These are phyloP conservation scores for Bactericera cockerelli DNA, from an alignment of 1,140 invertebrate species.

Conservation along the genomic window DNA sequence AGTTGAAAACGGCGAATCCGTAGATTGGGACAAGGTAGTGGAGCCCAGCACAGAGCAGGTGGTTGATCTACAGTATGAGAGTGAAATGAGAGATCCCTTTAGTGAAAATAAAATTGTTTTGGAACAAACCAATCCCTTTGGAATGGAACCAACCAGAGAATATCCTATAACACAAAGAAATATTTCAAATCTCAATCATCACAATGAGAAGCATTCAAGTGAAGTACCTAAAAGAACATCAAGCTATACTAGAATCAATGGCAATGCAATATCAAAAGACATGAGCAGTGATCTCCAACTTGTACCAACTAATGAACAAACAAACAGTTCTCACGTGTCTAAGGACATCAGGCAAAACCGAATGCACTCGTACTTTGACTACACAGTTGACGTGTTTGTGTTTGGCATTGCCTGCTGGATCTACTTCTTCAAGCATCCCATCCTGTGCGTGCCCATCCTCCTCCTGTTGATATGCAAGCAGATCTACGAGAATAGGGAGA, in stretches of 20 bases:
- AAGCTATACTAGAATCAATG: neutral
- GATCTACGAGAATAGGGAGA: slow-evolving; percentile 34
- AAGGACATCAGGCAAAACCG: slow-evolving; percentile 10
- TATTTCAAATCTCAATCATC: neutral
- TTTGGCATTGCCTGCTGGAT: slow-evolving; percentile 51
- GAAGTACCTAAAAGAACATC: neutral
- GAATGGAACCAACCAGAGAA: too few relatives aligned
- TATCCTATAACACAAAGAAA: neutral
- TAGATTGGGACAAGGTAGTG: neutral
- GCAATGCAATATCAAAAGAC: neutral
- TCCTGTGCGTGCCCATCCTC: slow-evolving; percentile 55
- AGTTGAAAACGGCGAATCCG: slow-evolving; percentile 21
- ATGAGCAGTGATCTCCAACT: neutral
- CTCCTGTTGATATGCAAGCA: slow-evolving; percentile 57
- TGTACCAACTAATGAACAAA: neutral
- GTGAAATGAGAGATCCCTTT: neutral
- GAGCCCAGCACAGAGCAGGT: neutral
- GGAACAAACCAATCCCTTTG: neutral
- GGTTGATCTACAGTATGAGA: neutral
- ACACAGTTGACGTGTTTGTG: slow-evolving; percentile 19
- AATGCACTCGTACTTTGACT: slow-evolving; percentile 19
- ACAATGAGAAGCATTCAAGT: neutral
- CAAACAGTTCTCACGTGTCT: neutral
- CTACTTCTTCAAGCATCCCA: slow-evolving; percentile 60
- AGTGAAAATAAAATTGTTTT: neutral